Evolutionary conservation across 2,888 invertebrate genomes (phyloP).

Genomic region (Drosophila ustulata): DNA sequence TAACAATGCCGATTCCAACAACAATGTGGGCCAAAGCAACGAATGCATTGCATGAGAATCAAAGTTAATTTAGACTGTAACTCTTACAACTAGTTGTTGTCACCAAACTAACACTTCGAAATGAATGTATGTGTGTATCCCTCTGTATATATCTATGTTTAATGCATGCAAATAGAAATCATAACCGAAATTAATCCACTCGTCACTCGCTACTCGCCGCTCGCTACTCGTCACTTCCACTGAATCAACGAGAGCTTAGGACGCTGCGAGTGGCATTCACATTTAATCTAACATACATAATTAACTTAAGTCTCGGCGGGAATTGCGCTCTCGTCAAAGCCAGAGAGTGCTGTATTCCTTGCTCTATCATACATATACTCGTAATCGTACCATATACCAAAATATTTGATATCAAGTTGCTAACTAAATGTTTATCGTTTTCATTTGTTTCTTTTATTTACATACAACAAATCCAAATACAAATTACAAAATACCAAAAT

Average conservation of each 20-base stretch:
- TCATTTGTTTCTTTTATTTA: constrained; percentile 83
- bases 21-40: constrained; percentile 76
- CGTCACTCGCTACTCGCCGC: constrained; percentile 14
- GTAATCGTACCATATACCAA: constrained; percentile 24
- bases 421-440: constrained; percentile 84
- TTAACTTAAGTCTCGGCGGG: constrained; percentile 54
- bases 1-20: constrained; percentile 66
- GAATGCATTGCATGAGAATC: constrained; percentile 82
- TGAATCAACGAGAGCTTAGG: background rate
- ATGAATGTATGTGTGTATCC: constrained; percentile 26
- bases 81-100: constrained; percentile 29
- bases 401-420: constrained; percentile 78
- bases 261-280: constrained; percentile 7
- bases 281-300: constrained; percentile 9
- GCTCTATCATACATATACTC: constrained; percentile 15
- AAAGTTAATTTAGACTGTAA: constrained; percentile 62
- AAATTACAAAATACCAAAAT: constrained; percentile 48
- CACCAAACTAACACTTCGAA: constrained; percentile 28
- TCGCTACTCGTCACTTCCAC: constrained; percentile 4
- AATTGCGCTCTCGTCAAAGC: constrained; percentile 37
- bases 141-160: constrained; percentile 46
- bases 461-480: constrained; percentile 69
- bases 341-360: constrained; percentile 33
- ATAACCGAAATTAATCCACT: constrained; percentile 1
- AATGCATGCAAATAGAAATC: constrained; percentile 51